Evolutionary conservation across 2,888 invertebrate genomes (phyloP), one percentile per base, ranked within the genome.

Genomic region (Drosophila pegasa): DNA sequence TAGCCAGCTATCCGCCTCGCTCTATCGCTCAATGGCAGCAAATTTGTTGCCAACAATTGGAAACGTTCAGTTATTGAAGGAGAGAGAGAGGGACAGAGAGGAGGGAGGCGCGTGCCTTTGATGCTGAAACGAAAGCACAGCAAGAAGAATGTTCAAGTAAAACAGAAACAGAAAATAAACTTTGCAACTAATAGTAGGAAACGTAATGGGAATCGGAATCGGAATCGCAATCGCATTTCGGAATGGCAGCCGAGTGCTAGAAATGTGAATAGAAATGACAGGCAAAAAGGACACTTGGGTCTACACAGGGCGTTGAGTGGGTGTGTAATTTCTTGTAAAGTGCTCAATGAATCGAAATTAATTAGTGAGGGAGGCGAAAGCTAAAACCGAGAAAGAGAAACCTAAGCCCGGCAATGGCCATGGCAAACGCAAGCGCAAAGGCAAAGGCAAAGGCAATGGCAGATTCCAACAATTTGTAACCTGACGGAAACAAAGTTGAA

Each of bases 301-400:
- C 31, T 10, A 27, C 43, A 45, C 48, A 5, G 52, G 33, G 33
- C 38, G 63, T 71, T 47, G 66, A 72, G 79, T 79, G 81, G 81
- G 81, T 79, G 78, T 84, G 86, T 83, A 86, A 88, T 88, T 82
- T 75, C 80, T 86, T 82, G 83, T 83, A 77, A 81, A 85, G 76
- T 73, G 89, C 85, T 89, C 90, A 90, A 87, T 89, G 89, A 90
- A 89, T 83, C 85, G 90, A 85, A 88, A 89, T 87, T 88, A 90
- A 90, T 88, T 87, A 87, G 76, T 87, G 83, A 70, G 66, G 76
- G 84, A 89, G 84, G 76, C 73, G 59, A 58, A 66, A 67, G 76
- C 79, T 61, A 74, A 60, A 64, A 18, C 48, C 31, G 31, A 60
- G 54, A 43, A 60, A 58, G 62, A 54, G 65, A 54, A 74, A 73